Base-by-base conservation (phyloP, 2,888 invertebrate species). In the Falcaria lacertinaria region DNA sequence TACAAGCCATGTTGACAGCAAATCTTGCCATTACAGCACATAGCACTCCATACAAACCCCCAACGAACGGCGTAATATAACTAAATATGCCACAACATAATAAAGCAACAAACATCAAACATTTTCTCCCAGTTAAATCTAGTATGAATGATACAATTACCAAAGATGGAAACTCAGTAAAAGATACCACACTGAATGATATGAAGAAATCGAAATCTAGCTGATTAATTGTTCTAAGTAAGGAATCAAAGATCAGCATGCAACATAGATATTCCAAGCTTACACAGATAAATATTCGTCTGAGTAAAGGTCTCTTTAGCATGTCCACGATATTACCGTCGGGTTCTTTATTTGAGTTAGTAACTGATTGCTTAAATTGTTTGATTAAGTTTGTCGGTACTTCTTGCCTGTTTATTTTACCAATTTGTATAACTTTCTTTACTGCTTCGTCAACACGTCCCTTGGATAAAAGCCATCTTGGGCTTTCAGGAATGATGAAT, bases 21-120 rank as follows among this genome's bases (percentile, higher is more conserved):
- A 84, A 83, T 19, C 84, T 69, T 3, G 81, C 74, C n/a, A 73
- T 45, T 1, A 81, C 60, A n/a, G 81, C 78, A 46, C 78, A 81
- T 5, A 74, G 13, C 0, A 84, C 77, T 0, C 82, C 75, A 0
- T 67, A 55, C 22, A 77, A 38, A 1, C 83, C 83, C 1, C 63
- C 60, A 0, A 75, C 52, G 47, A 77, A 76, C 0, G 72, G 69
- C 11, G 71, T 73, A 13, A 74, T 14, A 11, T 74, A 56, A 65
- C 74, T 69, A 52, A 76, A 82, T 15, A 75, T 41, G 34, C 57
- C 58, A 53, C 74, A 59, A 1, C 69, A 5, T 0, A 44, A 11
- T 44, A 80, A 50, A 0, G 52, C 46, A 1, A 57, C 32, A 39
- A 80, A 55, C 5, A 64, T 52, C 50, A 81, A 48, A 55, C 68